Evolutionary conservation across 53 echinoderm and acorn worm genomes (phyloP), one percentile per base, ranked within the genome.

Genomic region (Paracentrotus lividus): DNA sequence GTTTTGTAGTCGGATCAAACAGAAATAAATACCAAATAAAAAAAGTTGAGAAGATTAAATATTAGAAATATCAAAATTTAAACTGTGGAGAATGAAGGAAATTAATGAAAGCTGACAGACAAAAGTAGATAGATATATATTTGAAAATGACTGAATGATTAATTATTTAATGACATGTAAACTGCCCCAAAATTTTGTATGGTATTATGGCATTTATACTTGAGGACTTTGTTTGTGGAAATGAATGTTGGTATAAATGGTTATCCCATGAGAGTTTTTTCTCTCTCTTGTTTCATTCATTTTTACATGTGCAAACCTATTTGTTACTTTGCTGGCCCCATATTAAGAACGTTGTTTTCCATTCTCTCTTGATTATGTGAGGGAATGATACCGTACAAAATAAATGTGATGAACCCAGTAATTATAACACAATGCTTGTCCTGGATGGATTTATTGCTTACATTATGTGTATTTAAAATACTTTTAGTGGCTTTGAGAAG

Each of bases 331-430:
- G 89, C 89, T 89, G 89, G 89, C 89, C 60, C 89, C 89, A 27
- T 36, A 34, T 56, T 21, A 32, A 54, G 2, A n/a, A 33, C 33
- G 36, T 81, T 45, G 47, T 44, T 90, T 78, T 78, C 55, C 58
- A 24, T 6, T 43, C 58, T 77, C 56, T 78, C 57, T 24, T 38
- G 52, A 54, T 55, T 78, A 21, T 92, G 43, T 64, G 92, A 55
- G 56, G 92, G 92, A 60, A 92, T 20, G 40, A 38, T 77, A 38
- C 52, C 52, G 81, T 78, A 78, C 81, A 77, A 92, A n/a, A 57
- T 92, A 92, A 92, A 92, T 92, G 92, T 92, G 92, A 92, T 92
- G 20, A 92, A 92, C 92, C 92, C 58, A 78, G 77, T 92, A 78
- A 92, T 92, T 92, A 78, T 56, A 68, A 69, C 34, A 61, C 59